Percentiles rank a stretch among this genome's conserved stretches.
phyloP scores from a whole-genome alignment of 2,797 vertebrate genomes.

The Labroides dimidiatus region DNA sequence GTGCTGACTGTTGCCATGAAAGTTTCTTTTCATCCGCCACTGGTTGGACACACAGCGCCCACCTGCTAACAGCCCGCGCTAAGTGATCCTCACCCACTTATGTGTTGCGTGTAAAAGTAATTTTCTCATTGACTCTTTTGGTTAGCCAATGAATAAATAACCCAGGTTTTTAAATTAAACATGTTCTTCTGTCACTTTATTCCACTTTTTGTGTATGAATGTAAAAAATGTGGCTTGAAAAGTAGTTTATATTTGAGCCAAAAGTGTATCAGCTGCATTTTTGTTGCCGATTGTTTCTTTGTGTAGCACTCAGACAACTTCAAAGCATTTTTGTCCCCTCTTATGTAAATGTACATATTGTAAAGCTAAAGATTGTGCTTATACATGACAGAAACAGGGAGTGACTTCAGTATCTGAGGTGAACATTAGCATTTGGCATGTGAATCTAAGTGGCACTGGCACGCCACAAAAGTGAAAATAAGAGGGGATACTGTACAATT shows the following conservation, averaged over 20 bases:
- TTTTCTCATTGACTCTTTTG: conserved; percentile 39
- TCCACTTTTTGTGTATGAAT: not conserved
- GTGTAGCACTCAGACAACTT: not conserved
- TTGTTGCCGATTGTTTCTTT: no score
- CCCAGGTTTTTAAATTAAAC: conserved; percentile 10
- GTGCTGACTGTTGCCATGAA: conserved; percentile 60
- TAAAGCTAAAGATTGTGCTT: conserved; percentile 24
- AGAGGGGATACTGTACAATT: conserved; percentile 61
- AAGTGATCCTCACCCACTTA: conserved; percentile 55
- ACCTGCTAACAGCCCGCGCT: conserved; percentile 24
- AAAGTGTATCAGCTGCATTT: not conserved
- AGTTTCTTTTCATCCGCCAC: conserved; percentile 48
- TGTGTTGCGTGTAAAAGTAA: conserved; percentile 25
- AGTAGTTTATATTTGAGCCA: not conserved
- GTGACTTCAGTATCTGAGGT: conserved; percentile 40
- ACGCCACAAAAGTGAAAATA: conserved; percentile 53
- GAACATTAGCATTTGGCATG: conserved; percentile 51
- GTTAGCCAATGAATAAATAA: conserved; percentile 19
- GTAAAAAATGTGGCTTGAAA: not conserved
- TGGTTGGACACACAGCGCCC: conserved; percentile 9
- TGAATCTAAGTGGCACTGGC: conserved; percentile 50
- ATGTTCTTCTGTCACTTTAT: not conserved
- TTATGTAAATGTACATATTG: not conserved
- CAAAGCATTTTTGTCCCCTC: not conserved
- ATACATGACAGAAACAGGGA: conserved; percentile 31